Base-by-base conservation (phyloP, 1,140 invertebrate species). In the Cydia splendana region DNA sequence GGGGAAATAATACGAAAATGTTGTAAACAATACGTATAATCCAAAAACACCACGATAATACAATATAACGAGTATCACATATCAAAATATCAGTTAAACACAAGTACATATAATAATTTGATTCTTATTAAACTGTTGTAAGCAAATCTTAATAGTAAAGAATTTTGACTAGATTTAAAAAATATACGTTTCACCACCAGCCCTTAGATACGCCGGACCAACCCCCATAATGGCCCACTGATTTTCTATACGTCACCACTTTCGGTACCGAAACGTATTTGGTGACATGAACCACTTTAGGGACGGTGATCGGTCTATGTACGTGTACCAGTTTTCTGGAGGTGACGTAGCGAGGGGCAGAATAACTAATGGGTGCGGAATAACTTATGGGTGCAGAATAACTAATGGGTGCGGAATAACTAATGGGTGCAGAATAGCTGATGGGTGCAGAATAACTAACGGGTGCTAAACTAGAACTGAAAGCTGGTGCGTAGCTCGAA, bases 191-290 rank as follows among this genome's bases (percentile, higher is more conserved):
- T 38, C n/a, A 71, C 67, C 67, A 71, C 67, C 67, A 71, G 4
- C 67, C 67, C 0, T 69, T 38, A 15, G 67, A 71, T 6, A 34
- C 67, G 6, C 30, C 13, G 13, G 65, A 69, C 65, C 65, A 69
- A 15, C 28, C 65, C 65, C 30, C 6, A 34, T 10, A 34, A 34
- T 42, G 7, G 38, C 7, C 9, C 4, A 71, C 67, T 12, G 67
- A 15, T 18, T 71, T 71, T 30, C 13, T 38, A 30, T 71, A 71
- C 13, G 67, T 38, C 4, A 71, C 67, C 28, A 71, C 67, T 71
- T 71, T 71, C 18, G 67, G 67, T 10, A 71, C 67, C 2, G 67
- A 38, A 13, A 71, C 67, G 30, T 30, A 71, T 42, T 71, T 71
- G 4, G 67, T 71, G 0, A 71, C 67, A 38, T 71, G 67, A n/a